Conservation (phyloP, 2,113 vertebrate genomes). For the Myotis davidii region DNA sequence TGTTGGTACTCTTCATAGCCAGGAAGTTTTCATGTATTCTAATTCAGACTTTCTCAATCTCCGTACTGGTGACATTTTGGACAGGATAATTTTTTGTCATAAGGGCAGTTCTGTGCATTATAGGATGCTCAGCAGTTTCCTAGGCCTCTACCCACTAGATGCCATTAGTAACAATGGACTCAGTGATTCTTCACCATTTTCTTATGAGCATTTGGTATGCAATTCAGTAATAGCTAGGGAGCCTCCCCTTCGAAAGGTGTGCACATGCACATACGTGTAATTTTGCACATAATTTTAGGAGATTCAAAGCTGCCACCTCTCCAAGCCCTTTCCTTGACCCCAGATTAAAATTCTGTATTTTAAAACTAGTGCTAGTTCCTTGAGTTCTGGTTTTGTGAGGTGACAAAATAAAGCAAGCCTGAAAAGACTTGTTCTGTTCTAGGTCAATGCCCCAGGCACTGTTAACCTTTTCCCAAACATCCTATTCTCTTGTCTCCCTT, state of each 20-base stretch:
- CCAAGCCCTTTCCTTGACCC: background rate
- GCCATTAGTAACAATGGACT: no score
- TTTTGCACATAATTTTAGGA: background rate
- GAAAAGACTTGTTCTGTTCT: background rate
- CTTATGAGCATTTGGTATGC: background rate
- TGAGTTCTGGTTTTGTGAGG: background rate
- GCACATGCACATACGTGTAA: background rate
- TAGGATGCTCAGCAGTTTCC: background rate
- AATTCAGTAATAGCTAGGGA: background rate
- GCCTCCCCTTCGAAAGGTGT: background rate
- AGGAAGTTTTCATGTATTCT: background rate
- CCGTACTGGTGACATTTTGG: background rate
- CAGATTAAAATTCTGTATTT: slow-evolving; percentile 25
- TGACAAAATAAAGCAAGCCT: background rate
- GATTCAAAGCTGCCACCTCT: background rate
- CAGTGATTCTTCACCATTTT: slow-evolving; percentile 22
- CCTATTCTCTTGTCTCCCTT: background rate
- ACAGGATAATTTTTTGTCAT: background rate
- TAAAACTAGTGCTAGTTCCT: background rate
- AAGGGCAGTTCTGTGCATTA: background rate
- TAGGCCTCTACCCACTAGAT: background rate
- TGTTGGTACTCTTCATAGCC: background rate
- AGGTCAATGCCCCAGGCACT: background rate
- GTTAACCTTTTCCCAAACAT: background rate
- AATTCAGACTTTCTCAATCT: background rate